Conservation (phyloP, 2,888 invertebrate genomes). For the Smittia aterrima region DNA sequence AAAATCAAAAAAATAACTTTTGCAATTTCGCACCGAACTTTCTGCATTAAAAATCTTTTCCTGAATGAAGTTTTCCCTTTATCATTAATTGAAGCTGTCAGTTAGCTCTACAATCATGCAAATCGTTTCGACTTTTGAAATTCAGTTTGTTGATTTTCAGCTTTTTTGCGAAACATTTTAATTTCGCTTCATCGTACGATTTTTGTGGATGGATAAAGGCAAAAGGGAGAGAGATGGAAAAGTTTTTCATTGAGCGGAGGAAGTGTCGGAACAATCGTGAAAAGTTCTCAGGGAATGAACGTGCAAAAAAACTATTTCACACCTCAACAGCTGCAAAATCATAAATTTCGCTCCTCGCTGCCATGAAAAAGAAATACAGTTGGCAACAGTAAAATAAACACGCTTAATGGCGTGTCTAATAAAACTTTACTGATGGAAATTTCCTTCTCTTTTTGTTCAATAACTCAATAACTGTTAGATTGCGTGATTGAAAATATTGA, state of each 20-base stretch:
- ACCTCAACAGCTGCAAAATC: conserved; percentile 23
- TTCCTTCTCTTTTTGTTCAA: conserved; percentile 15
- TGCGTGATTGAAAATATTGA: conserved; percentile 21
- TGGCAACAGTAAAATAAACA: conserved; percentile 15
- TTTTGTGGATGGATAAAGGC: background rate
- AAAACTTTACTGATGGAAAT: conserved; percentile 25
- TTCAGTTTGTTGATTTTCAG: background rate
- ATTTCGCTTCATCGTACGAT: background rate
- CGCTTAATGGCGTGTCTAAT: conserved; percentile 25
- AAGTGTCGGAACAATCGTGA: conserved; percentile 16
- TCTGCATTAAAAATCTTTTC: background rate
- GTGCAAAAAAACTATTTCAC: conserved; percentile 33
- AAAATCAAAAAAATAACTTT: background rate
- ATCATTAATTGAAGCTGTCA: conserved; percentile 25
- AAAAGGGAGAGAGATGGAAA: background rate
- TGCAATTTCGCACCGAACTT: background rate
- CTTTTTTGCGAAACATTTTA: conserved; percentile 12
- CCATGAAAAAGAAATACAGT: background rate
- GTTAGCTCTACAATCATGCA: conserved; percentile 14
- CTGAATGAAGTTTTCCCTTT: conserved; percentile 15
- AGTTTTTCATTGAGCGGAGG: background rate
- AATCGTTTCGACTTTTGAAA: conserved; percentile 1
- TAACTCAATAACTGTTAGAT: conserved; percentile 27
- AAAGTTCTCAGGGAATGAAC: conserved; percentile 11
- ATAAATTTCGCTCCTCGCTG: conserved; percentile 1